Conservation (phyloP, 2,888 invertebrate species). For the Exocentrus adspersus region DNA sequence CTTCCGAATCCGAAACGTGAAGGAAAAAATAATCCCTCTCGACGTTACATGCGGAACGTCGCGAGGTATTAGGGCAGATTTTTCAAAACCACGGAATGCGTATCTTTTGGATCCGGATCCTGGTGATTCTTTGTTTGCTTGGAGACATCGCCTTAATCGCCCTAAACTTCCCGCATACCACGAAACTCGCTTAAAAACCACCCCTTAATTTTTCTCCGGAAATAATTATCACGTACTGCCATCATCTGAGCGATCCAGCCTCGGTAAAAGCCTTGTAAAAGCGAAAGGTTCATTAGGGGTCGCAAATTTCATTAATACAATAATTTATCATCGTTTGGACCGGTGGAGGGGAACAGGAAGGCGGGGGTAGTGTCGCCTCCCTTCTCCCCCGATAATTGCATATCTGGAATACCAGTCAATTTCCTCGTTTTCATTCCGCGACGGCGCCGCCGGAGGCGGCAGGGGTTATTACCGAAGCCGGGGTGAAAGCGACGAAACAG, state of each 20-base stretch:
- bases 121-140: too few species aligned
- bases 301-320: constrained; percentile 39
- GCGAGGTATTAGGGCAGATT: neutral
- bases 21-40: neutral
- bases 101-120: too few species aligned
- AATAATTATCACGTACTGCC: too few species aligned
- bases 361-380: neutral
- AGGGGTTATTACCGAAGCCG: constrained; percentile 37
- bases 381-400: constrained; percentile 40
- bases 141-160: too few species aligned
- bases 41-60: neutral
- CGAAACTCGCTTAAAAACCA: too few species aligned
- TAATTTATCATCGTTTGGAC: constrained; percentile 27
- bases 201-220: constrained; percentile 11
- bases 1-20: neutral
- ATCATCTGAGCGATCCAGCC: too few species aligned
- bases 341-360: neutral
- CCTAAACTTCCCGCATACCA: neutral
- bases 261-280: constrained; percentile 34
- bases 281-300: constrained; percentile 39
- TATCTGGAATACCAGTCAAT: constrained; percentile 43
- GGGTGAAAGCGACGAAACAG: too few species aligned
- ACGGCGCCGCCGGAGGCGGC: constrained; percentile 24
- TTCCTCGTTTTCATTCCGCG: constrained; percentile 43
- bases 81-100: too few species aligned